Conservation (phyloP, 1,140 invertebrate species). For the Chrysopa pallens region DNA sequence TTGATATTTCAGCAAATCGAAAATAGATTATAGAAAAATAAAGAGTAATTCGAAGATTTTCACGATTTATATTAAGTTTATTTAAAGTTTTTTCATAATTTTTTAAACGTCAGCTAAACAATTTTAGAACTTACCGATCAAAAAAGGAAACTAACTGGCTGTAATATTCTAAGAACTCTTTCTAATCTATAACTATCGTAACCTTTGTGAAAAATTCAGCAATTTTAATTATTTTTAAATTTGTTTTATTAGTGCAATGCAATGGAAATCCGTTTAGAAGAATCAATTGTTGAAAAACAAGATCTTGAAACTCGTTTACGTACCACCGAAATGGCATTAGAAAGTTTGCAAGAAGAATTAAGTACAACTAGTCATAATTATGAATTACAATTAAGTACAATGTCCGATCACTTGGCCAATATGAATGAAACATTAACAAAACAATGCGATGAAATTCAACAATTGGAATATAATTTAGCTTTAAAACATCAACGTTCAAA, state of each 20-base stretch:
- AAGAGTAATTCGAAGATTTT: too few relatives aligned
- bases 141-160: too few relatives aligned
- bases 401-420: conserved; percentile 81
- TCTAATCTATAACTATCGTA: too few relatives aligned
- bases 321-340: conserved; percentile 9
- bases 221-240: neutral
- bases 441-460: conserved; percentile 59
- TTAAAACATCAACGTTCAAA: neutral
- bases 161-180: too few relatives aligned
- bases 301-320: conserved; percentile 20
- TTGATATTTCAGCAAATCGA: too few relatives aligned
- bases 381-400: conserved; percentile 70
- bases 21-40: too few relatives aligned
- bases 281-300: conserved; percentile 14
- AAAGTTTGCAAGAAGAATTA: conserved; percentile 15
- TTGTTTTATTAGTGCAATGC: conserved; percentile 6
- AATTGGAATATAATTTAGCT: conserved; percentile 30
- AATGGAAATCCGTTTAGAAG: conserved; percentile 17
- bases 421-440: conserved; percentile 75
- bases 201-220: too few relatives aligned
- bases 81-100: too few relatives aligned
- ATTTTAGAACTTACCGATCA: too few relatives aligned
- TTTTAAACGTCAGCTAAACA: too few relatives aligned
- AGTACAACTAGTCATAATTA: conserved; percentile 63
- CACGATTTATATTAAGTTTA: too few relatives aligned